Conservation (phyloP, 1,140 invertebrate genomes). For the Patella vulgata region DNA sequence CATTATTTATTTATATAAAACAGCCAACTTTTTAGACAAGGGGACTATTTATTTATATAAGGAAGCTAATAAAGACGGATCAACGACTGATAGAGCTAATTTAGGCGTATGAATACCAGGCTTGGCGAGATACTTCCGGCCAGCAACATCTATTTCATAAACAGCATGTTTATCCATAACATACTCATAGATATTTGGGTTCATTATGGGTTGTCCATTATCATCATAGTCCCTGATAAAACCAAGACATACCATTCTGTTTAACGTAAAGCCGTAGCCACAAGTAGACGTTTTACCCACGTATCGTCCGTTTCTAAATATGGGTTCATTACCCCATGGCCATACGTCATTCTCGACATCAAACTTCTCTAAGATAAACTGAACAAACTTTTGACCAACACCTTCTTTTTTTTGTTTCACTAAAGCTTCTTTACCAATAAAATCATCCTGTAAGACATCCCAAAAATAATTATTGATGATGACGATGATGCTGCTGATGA, state of each 20-base stretch:
- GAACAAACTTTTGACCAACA: slow-evolving; percentile 83
- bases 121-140: slow-evolving; percentile 81
- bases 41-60: too few species aligned
- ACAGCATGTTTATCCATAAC: slow-evolving; percentile 79
- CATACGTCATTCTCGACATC: slow-evolving; percentile 91
- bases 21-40: too few species aligned
- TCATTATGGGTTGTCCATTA: slow-evolving; percentile 74
- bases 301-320: slow-evolving; percentile 84
- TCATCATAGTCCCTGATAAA: slow-evolving; percentile 79
- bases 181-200: slow-evolving; percentile 84
- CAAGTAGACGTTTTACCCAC: slow-evolving; percentile 94
- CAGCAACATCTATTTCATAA: slow-evolving; percentile 96
- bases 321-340: slow-evolving; percentile 97
- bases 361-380: slow-evolving; percentile 92
- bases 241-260: slow-evolving; percentile 85
- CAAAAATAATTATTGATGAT: too few species aligned
- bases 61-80: slow-evolving; percentile 19
- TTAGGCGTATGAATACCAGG: slow-evolving; percentile 73
- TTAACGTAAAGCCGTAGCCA: slow-evolving; percentile 95
- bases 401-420: slow-evolving; percentile 87
- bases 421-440: slow-evolving; percentile 91
- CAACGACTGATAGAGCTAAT: slow-evolving; percentile 34
- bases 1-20: too few species aligned
- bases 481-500: too few species aligned
- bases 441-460: slow-evolving; percentile 69